Evolutionary conservation across 2,797 vertebrate species (phyloP), one percentile per base, ranked within the genome.

Genomic region (Lithobates sylvaticus): DNA sequence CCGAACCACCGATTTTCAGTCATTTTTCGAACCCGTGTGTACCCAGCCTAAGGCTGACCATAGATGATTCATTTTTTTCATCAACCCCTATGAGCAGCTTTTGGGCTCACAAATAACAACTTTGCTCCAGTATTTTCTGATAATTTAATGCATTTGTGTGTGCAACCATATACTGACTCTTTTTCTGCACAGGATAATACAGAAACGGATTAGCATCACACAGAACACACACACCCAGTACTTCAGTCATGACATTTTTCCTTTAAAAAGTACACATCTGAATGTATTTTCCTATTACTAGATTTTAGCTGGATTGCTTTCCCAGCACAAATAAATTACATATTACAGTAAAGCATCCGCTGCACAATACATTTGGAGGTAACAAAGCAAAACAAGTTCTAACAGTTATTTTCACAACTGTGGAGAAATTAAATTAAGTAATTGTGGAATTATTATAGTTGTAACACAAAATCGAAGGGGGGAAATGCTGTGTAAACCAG

Each of bases 351-450:
- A n/a, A 79, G 67, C 10, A 36, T 79, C 0, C 26, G 29, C 42
- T 70, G n/a, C 10, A n/a, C 29, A 70, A 70, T 70, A 32, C 29
- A 70, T 69, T 29, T n/a, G 21, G 44, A 71, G 67, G 67, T 34
- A 80, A 54, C 68, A 44, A 69, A 47, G 78, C 42, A 69, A 80
- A 80, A 5, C 42, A 70, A 50, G 27, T 70, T 50, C 42, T 80
- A 3, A 54, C 78, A 70, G 70, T 50, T 54, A 80, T 70, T 70
- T 70, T 54, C 44, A 69, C 39, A 50, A 80, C 44, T 80, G 78
- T 27, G 5, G 18, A 80, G 27, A 70, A 69, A 80, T 68, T 27
- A 54, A 29, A 70, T 12, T 70, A n/a, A 70, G 65, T 68, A 80
- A 34, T n/a, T 70, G 42, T 70, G 27, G 26, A 36, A 69, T 79